Conservation (phyloP, 1,140 invertebrate species). For the Drosophila takahashii region DNA sequence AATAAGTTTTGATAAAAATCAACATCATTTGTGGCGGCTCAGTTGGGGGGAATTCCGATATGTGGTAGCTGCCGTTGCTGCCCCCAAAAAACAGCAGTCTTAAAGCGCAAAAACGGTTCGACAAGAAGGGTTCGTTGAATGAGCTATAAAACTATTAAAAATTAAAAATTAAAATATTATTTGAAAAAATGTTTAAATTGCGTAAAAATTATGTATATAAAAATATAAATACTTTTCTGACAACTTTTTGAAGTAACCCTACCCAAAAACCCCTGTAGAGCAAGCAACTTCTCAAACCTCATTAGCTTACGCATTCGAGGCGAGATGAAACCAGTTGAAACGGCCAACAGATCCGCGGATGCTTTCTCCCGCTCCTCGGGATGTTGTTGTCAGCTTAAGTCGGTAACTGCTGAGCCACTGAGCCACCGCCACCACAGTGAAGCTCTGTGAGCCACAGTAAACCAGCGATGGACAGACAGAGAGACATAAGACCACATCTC, state of each 20-base stretch:
- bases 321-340: constrained; percentile 42
- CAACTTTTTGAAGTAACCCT: neutral
- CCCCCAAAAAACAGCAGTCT: constrained; percentile 35
- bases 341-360: constrained; percentile 30
- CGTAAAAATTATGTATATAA: neutral
- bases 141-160: no score
- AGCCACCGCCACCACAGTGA: constrained; percentile 16
- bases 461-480: constrained; percentile 5
- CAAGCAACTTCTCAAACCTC: constrained; percentile 7
- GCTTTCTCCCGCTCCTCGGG: constrained; percentile 49
- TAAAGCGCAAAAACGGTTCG: constrained; percentile 13
- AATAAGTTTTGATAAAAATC: constrained; percentile 83
- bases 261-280: neutral
- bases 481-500: constrained; percentile 40
- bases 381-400: constrained; percentile 75
- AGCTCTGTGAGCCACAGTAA: constrained; percentile 10
- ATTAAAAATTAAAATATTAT: no score
- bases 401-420: constrained; percentile 41
- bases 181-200: neutral
- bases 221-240: neutral
- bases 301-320: constrained; percentile 18
- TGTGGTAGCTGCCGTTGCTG: constrained; percentile 57
- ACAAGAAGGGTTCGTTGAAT: neutral
- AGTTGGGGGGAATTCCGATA: constrained; percentile 80
- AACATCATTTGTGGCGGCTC: constrained; percentile 77